A percentile compares a stretch with the other conserved stretches of the same genome.
phyloP scores from a whole-genome alignment of 2,888 invertebrate species.

The Parnassius glacialis region DNA sequence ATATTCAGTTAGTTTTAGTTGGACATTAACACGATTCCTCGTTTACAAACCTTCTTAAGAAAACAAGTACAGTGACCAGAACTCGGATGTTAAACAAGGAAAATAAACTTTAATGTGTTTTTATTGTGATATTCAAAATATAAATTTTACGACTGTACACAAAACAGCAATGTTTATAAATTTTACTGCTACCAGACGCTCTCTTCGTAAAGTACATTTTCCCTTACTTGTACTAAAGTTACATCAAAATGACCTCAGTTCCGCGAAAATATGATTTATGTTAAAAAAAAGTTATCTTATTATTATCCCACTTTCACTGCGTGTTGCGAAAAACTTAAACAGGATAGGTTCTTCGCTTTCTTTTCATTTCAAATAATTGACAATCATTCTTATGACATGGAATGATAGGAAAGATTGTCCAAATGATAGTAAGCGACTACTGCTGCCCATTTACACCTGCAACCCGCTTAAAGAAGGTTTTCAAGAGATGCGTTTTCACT shows the following conservation, averaged over 20 bases:
- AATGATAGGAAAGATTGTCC: too few species aligned
- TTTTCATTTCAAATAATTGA: too few species aligned
- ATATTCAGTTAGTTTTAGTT: conserved; percentile 30
- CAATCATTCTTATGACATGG: too few species aligned
- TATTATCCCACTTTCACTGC: too few species aligned
- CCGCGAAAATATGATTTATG: conserved; percentile 11
- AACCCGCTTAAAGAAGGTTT: too few species aligned
- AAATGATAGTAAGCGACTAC: too few species aligned
- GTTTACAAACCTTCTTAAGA: conserved; percentile 2
- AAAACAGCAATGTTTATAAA: conserved; percentile 22
- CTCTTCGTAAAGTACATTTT: conserved; percentile 8
- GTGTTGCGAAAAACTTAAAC: too few species aligned
- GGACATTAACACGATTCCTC: conserved; percentile 32
- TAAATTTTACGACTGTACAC: conserved; percentile 24
- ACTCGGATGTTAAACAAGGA: conserved; percentile 21
- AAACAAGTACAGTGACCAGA: conserved; percentile 7
- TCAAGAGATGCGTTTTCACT: too few species aligned
- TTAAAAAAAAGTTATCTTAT: too few species aligned
- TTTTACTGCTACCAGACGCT: conserved; percentile 23
- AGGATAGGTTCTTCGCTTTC: too few species aligned
- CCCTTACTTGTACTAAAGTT: conserved; percentile 9
- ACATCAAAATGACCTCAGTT: conserved; percentile 4
- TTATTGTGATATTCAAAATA: conserved; percentile 24
- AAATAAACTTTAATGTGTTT: conserved; percentile 26
- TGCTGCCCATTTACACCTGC: too few species aligned